Evolutionary conservation across 2,113 vertebrate genomes (phyloP), one percentile per base, ranked within the genome.

Genomic region (Thamnaconus septentrionalis): DNA sequence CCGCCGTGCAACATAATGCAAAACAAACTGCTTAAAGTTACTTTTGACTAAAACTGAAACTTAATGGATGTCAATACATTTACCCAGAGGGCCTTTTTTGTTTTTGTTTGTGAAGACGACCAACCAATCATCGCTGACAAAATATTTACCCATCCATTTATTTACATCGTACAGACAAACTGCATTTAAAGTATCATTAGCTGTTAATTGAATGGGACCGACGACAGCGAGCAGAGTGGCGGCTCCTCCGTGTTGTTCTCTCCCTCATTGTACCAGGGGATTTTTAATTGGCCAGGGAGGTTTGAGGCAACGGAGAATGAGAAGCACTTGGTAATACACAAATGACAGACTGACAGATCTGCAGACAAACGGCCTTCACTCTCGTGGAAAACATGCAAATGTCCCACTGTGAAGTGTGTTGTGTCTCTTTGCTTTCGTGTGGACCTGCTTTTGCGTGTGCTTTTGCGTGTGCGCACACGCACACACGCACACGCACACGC

Each of bases 221-320:
- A 78, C 59, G 72, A 66, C 78, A 78, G 18, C 73, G 71, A 69
- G 74, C 59, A 52, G 60, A 70, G 74, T 76, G 79, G 70, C 75
- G 12, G 74, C 66, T 83, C 61, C 57, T 60, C 69, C 45, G 48
- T 70, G 60, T 65, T 53, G 52, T 69, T 65, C 61, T 66, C 44
- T 48, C 73, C 71, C 73, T 59, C 56, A 11, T 55, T 78, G 75
- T 75, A 70, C 75, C 60, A 53, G 61, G 67, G 63, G 77, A 68
- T 41, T 84, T 88, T 87, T 91, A 88, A 90, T 90, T 90, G 85
- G 82, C 76, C 47, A 54, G 71, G 66, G 84, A 75, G 60, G 46
- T 60, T 59, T 58, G 49, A 73, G 44, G 66, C 44, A 41, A 64
- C 69, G 11, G 52, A 66, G 53, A 64, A n/a, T 9, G 11, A 59